Conservation (phyloP, 2,888 invertebrate genomes). For the Slavum lentiscoides region DNA sequence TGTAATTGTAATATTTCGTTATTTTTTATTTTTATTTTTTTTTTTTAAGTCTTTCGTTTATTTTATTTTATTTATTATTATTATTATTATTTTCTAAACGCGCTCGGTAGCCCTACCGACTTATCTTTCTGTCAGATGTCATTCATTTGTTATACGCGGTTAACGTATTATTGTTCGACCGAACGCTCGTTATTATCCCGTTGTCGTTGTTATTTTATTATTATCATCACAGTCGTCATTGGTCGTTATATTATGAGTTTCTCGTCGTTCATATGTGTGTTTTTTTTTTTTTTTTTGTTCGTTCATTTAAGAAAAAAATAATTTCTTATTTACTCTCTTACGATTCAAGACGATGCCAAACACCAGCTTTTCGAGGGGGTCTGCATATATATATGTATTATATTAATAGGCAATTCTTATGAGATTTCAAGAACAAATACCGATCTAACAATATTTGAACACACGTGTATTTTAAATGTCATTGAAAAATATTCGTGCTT, state of each 20-base stretch:
- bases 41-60: slow-evolving; percentile 23
- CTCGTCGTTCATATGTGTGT: too few species aligned
- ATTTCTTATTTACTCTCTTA: too few species aligned
- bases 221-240: slow-evolving; percentile 1
- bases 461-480: too few species aligned
- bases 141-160: slow-evolving; percentile 52
- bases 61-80: slow-evolving; percentile 4
- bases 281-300: slow-evolving; percentile 26
- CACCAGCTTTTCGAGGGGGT: too few species aligned
- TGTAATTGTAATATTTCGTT: slow-evolving; percentile 52
- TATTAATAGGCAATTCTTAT: too few species aligned
- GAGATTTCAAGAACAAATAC: too few species aligned
- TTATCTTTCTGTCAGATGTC: slow-evolving; percentile 53
- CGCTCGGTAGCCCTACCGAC: slow-evolving; percentile 46
- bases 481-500: too few species aligned
- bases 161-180: slow-evolving; percentile 42
- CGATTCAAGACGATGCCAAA: too few species aligned
- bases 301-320: neutral
- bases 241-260: neutral
- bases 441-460: too few species aligned
- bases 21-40: slow-evolving; percentile 45
- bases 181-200: slow-evolving; percentile 44
- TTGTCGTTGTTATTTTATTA: slow-evolving; percentile 42
- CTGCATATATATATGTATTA: too few species aligned
- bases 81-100: slow-evolving; percentile 1